A percentile compares a stretch with the other conserved stretches of the same genome.
Evolutionary conservation across 2,113 vertebrate species (phyloP).

Genomic region (Cichladusa arquata): DNA sequence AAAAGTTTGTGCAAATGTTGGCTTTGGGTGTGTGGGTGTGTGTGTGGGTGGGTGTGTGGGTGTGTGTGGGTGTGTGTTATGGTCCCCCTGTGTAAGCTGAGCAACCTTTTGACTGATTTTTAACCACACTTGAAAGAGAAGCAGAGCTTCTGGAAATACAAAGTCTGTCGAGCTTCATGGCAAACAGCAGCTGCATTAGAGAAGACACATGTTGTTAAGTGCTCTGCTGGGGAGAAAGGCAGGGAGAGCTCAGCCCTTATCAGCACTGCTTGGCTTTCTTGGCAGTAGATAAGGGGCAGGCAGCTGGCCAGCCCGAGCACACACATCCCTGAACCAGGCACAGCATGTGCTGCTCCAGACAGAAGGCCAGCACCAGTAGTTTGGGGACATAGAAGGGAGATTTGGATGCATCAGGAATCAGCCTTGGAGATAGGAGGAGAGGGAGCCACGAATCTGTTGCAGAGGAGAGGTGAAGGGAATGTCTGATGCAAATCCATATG

Average conservation of each 20-base stretch:
- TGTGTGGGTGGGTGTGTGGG: too few species aligned
- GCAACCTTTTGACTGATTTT: background rate
- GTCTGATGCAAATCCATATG: background rate
- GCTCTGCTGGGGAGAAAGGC: background rate
- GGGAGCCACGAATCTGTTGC: background rate
- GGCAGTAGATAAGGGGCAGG: background rate
- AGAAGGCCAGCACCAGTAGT: background rate
- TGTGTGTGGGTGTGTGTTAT: too few species aligned
- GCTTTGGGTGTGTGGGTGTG: too few species aligned
- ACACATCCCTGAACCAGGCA: background rate
- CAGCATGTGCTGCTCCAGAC: background rate
- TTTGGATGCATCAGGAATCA: background rate
- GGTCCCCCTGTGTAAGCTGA: rapidly evolving
- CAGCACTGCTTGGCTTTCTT: background rate
- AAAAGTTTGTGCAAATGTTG: background rate
- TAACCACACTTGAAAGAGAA: background rate
- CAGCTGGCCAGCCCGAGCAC: background rate
- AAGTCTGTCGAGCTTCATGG: background rate
- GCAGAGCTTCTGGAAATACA: background rate
- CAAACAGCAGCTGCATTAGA: rapidly evolving
- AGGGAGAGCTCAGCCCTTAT: background rate
- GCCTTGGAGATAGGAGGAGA: background rate
- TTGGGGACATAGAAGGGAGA: background rate
- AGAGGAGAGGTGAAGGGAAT: background rate
- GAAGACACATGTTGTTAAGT: background rate